phyloP scores from a whole-genome alignment of 2,888 invertebrate genomes.

The Branchinecta sandiegonensis region DNA sequence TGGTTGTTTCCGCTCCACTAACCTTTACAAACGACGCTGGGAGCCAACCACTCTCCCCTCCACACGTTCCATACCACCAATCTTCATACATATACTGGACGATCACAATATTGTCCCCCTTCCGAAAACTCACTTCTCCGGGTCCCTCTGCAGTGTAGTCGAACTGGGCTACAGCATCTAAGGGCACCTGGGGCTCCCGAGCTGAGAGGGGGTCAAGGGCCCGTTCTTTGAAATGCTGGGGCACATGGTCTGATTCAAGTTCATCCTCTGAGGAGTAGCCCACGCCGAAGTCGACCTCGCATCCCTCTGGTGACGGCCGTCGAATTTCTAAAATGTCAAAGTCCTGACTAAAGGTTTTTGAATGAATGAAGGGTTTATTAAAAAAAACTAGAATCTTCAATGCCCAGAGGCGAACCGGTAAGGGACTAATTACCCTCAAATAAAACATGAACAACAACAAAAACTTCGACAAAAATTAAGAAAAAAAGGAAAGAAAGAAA shows the following conservation, averaged over 20 bases:
- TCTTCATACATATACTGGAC: constrained; percentile 1
- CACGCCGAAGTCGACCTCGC: not conserved
- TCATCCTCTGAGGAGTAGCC: constrained; percentile 4
- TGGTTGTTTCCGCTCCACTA: not conserved
- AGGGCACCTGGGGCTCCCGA: not conserved
- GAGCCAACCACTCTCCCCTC: constrained; percentile 7
- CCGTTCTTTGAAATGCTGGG: constrained; percentile 2
- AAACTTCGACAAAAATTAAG: too few relatives aligned
- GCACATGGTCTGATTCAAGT: not conserved
- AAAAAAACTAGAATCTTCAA: too few relatives aligned
- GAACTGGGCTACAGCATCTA: constrained; percentile 4
- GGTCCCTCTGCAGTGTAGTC: not conserved
- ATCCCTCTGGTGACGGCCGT: not conserved
- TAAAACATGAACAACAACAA: too few relatives aligned
- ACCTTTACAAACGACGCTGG: constrained; percentile 12
- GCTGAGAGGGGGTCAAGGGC: not conserved
- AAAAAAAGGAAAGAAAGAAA: too few relatives aligned
- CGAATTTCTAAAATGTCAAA: not conserved
- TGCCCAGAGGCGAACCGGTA: too few relatives aligned
- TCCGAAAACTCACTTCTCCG: not conserved
- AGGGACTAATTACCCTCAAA: too few relatives aligned
- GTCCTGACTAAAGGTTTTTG: too few relatives aligned
- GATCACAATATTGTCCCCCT: constrained; percentile 1
- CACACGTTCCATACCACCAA: not conserved
- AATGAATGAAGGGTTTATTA: too few relatives aligned